Base-by-base conservation (phyloP, 2,113 vertebrate species). In the Sclerurus mexicanus region DNA sequence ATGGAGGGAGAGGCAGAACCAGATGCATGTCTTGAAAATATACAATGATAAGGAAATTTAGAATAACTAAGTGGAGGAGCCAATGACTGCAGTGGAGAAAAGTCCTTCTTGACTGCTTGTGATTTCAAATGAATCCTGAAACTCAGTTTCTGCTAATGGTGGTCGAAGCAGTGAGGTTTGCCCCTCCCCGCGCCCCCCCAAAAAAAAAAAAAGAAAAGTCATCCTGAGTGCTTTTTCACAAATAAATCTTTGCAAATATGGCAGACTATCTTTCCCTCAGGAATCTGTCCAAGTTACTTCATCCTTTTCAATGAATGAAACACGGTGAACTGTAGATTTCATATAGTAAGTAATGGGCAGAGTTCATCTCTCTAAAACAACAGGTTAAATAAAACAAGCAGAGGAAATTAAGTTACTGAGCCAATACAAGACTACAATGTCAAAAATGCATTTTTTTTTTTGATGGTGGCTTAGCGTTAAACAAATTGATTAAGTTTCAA, bases 11-110 rank as follows among this genome's bases (percentile, higher is more conserved):
- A 97, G 85, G 90, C 75, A 96, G 90, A 96, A 97, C 86, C 97
- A 98, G 97, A 98, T 96, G 97, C 88, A 85, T 97, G 81, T 93
- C 17, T 76, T 95, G 97, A 96, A 95, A 98, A 97, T 97, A 96
- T 87, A 87, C 95, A 95, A 71, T 95, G 92, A 94, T 90, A 93
- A 94, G 90, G 92, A 97, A 97, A 95, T 96, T 97, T 87, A 96
- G 85, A 97, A 94, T 95, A 95, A 97, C 84, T 84, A 93, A 92
- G 35, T 94, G 62, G 37, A 80, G 60, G 19, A 84, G 55, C 33
- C 91, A 92, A 87, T 79, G 94, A 56, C 10, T 71, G 21, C 18
- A 31, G 12, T 40, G 75, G 35, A 77, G 39, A 75, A 84, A 80
- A 85, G 13, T 53, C 73, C 16, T 85, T 55, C 80, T 66, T 59